Conservation (phyloP, 2,797 vertebrate genomes). For the Tapera naevia region DNA sequence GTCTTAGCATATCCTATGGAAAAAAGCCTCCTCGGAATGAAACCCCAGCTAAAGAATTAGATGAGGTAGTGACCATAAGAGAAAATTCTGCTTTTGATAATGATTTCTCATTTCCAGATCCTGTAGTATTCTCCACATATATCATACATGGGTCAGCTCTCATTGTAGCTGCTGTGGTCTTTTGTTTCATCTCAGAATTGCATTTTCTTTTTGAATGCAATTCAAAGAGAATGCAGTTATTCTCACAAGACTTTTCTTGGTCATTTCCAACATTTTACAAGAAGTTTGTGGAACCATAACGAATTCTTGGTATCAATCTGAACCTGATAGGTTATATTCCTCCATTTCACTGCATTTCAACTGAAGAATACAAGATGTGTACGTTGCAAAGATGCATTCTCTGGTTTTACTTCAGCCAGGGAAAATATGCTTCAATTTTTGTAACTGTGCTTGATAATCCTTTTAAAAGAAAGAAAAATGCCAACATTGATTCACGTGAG, state of each 20-base stretch:
- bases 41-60: not conserved
- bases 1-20: not conserved
- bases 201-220: not conserved
- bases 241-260: not conserved
- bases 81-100: not conserved
- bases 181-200: not conserved
- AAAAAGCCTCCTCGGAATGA: not conserved
- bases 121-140: fast-evolving
- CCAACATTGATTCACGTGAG: not conserved
- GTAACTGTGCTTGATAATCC: not conserved
- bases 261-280: not conserved
- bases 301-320: not conserved
- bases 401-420: not conserved
- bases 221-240: not conserved
- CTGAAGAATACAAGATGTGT: not conserved
- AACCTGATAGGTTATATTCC: not conserved
- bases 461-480: not conserved
- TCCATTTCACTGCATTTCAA: not conserved
- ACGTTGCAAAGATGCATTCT: not conserved
- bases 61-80: not conserved
- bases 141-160: not conserved
- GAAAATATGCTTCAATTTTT: not conserved
- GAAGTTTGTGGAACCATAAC: not conserved
- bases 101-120: not conserved
- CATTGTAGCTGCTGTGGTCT: not conserved